Evolutionary conservation across 1,140 invertebrate genomes (phyloP).

Genomic region (Psix sp.): DNA sequence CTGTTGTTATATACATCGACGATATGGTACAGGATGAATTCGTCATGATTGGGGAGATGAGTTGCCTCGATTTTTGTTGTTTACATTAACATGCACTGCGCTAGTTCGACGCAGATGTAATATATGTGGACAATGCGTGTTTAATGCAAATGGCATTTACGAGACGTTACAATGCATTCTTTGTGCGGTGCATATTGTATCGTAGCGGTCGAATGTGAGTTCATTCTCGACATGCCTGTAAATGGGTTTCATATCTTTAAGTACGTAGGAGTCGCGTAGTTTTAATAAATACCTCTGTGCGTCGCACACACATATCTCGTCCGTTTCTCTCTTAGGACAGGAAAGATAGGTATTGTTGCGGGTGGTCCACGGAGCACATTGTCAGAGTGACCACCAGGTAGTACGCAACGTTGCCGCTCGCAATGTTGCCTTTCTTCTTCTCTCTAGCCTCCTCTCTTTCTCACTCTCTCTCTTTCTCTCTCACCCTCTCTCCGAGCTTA

Average conservation of each 20-base stretch:
- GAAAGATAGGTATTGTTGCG: constrained; percentile 76
- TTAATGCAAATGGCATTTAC: constrained; percentile 61
- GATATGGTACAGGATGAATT: no score
- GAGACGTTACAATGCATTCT: constrained; percentile 53
- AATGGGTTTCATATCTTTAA: constrained; percentile 61
- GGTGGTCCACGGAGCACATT: constrained; percentile 75
- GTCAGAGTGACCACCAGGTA: constrained; percentile 75
- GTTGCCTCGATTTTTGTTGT: no score
- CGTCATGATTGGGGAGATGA: no score
- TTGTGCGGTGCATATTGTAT: constrained; percentile 44
- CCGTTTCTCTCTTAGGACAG: constrained; percentile 64
- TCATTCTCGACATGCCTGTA: constrained; percentile 57
- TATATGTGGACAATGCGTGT: constrained; percentile 50
- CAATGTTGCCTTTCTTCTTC: constrained; percentile 71
- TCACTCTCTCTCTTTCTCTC: constrained; percentile 63
- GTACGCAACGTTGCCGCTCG: constrained; percentile 74
- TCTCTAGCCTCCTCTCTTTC: constrained; percentile 66
- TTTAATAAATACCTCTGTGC: constrained; percentile 60
- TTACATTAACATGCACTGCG: constrained; percentile 29
- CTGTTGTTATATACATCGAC: no score
- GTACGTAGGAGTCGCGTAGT: constrained; percentile 62
- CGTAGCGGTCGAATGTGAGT: constrained; percentile 40
- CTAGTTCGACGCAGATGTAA: constrained; percentile 45
- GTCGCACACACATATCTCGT: constrained; percentile 60
- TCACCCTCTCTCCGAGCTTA: constrained; percentile 29